phyloP scores from a whole-genome alignment of 2,888 invertebrate genomes.

The Doris montereyensis region DNA sequence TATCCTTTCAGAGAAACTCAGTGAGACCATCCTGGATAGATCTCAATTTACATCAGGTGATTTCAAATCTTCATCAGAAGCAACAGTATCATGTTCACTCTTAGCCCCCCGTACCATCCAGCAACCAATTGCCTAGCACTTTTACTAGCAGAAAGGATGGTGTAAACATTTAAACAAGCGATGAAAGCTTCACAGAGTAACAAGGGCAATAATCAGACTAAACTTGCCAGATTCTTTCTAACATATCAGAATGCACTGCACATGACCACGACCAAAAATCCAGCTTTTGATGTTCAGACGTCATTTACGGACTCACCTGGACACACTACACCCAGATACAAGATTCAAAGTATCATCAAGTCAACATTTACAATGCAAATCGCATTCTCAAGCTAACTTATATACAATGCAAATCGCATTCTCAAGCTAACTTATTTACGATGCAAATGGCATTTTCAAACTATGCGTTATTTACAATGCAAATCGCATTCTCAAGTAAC shows the following conservation, averaged over 20 bases:
- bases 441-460: no score
- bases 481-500: no score
- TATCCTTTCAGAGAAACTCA: not conserved
- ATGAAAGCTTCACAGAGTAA: not conserved
- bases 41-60: constrained; percentile 39
- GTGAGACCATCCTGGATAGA: not conserved
- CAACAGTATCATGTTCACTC: constrained; percentile 43
- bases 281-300: no score
- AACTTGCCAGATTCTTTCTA: not conserved
- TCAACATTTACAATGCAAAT: no score
- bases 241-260: constrained; percentile 1
- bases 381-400: no score
- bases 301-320: no score
- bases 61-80: constrained; percentile 42
- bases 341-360: no score
- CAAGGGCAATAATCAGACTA: no score
- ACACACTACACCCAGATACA: no score
- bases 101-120: constrained; percentile 49
- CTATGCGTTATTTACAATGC: no score
- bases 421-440: no score
- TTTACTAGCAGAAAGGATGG: constrained; percentile 49
- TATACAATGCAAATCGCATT: no score
- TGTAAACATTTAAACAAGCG: constrained; percentile 47
- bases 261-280: not conserved
- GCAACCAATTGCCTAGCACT: constrained; percentile 48